phyloP scores from a whole-genome alignment of 2,113 vertebrate species.

The Pithys albifrons region DNA sequence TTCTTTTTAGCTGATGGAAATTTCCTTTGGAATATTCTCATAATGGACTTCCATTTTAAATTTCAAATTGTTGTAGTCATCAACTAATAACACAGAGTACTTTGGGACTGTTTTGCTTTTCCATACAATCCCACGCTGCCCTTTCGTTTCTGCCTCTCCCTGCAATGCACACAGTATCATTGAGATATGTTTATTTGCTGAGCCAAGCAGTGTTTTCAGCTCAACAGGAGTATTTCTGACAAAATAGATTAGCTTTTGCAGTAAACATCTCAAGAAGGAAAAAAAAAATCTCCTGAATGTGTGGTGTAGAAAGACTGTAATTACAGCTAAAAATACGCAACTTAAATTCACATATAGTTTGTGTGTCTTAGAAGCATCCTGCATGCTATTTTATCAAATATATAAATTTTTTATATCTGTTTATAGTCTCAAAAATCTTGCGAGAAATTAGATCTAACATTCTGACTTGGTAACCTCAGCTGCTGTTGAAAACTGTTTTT shows the following conservation, averaged over 20 bases:
- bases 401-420: background rate
- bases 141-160: background rate
- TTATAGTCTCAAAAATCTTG: background rate
- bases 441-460: background rate
- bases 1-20: background rate
- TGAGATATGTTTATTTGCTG: background rate
- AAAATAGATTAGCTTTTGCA: background rate
- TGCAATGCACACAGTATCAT: background rate
- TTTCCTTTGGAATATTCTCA: background rate
- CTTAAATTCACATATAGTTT: background rate
- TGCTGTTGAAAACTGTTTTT: conserved; percentile 31
- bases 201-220: background rate
- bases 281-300: background rate
- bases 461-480: background rate
- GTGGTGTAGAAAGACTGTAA: background rate
- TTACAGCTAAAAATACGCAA: background rate
- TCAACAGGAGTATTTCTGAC: background rate
- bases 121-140: background rate
- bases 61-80: background rate
- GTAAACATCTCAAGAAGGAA: background rate
- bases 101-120: background rate
- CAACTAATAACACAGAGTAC: background rate
- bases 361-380: background rate
- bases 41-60: background rate
- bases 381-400: background rate